A percentile compares a stretch with the other conserved stretches of the same genome.
phyloP scores from a whole-genome alignment of 2,888 invertebrate genomes.

The Drosophila yooni region DNA sequence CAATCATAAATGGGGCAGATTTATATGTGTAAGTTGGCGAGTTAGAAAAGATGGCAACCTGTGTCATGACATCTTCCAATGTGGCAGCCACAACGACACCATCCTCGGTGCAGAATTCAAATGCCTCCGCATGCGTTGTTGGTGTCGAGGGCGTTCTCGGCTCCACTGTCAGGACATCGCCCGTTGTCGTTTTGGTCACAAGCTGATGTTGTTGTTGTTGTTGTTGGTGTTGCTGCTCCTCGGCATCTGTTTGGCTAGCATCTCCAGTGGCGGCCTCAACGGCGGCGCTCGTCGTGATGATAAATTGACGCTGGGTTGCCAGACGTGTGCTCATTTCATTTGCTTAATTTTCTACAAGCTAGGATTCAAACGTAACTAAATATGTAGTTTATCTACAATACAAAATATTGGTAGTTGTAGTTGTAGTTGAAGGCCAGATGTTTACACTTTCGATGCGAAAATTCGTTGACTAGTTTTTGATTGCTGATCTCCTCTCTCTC shows the following conservation, averaged over 20 bases:
- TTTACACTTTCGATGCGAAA: constrained; percentile 57
- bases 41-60: constrained; percentile 59
- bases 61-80: constrained; percentile 81
- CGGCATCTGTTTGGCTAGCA: constrained; percentile 62
- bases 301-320: constrained; percentile 84
- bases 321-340: constrained; percentile 83
- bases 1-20: neutral
- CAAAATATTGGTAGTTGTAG: neutral
- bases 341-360: constrained; percentile 41
- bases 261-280: constrained; percentile 44
- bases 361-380: constrained; percentile 16
- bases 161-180: constrained; percentile 64
- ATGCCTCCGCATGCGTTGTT: constrained; percentile 56
- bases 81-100: constrained; percentile 74
- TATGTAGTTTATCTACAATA: constrained; percentile 25
- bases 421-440: constrained; percentile 33
- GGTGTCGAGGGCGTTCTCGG: constrained; percentile 40
- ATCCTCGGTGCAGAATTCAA: constrained; percentile 73
- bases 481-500: constrained; percentile 12
- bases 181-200: constrained; percentile 28
- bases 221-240: constrained; percentile 62
- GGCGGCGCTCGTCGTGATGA: constrained; percentile 77
- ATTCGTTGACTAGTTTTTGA: constrained; percentile 68
- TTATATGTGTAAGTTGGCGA: neutral
- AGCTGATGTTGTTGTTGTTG: constrained; percentile 32